Conservation (phyloP, 2,113 vertebrate genomes). For the Rissa tridactyla region DNA sequence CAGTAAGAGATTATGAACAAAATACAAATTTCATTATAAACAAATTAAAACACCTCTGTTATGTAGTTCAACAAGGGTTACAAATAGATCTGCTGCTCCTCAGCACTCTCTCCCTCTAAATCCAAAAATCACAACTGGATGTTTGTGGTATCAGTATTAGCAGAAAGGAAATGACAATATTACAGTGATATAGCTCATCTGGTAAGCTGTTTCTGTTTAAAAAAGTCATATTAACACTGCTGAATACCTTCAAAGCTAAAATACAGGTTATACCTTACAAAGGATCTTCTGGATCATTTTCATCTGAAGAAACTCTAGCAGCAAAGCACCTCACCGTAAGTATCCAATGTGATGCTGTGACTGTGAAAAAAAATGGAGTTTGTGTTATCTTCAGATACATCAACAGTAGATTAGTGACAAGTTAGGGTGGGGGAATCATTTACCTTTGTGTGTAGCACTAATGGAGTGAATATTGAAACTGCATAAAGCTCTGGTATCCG, state of each 20-base stretch:
- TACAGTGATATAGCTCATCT: not conserved
- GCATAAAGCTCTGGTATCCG: not conserved
- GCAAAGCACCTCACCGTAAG: not conserved
- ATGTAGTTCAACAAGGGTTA: not conserved
- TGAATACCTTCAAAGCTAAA: not conserved
- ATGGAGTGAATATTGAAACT: not conserved
- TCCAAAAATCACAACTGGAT: not conserved
- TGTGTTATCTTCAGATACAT: not conserved
- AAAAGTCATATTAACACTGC: not conserved
- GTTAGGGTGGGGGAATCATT: not conserved
- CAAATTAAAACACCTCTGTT: not conserved
- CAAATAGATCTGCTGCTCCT: not conserved
- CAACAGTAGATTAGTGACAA: not conserved
- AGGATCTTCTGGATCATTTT: not conserved
- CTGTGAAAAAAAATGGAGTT: not conserved
- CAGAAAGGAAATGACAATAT: not conserved
- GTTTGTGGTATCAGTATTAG: not conserved
- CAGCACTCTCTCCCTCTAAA: not conserved
- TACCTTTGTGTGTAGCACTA: not conserved
- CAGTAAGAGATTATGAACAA: not conserved
- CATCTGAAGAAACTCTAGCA: not conserved
- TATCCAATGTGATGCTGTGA: not conserved
- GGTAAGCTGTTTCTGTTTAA: not conserved
- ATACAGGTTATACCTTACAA: not conserved
- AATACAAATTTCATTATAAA: not conserved